Percentiles rank a stretch among this genome's conserved stretches.
These are phyloP conservation scores for Tetraodon nigroviridis DNA, from an alignment of 2,113 vertebrate genomes.

Conservation along the genomic window DNA sequence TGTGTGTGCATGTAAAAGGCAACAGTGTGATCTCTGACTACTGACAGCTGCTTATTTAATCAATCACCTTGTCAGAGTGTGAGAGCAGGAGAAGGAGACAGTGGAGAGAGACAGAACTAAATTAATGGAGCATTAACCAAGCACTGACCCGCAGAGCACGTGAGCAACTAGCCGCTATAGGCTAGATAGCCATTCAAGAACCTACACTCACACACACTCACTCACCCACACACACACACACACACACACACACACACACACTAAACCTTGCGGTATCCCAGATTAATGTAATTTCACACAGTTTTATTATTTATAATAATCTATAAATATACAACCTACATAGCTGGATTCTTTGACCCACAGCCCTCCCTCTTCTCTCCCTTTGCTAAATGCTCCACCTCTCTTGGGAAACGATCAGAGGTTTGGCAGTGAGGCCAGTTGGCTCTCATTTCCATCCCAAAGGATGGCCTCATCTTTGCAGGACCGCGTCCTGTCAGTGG, in stretches of 20 bases:
- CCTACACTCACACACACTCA: background rate
- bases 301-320: no score
- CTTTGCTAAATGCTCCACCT: conserved; percentile 33
- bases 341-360: conserved; percentile 1
- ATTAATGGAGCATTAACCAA: conserved; percentile 99
- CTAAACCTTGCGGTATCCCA: background rate
- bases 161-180: conserved; percentile 72
- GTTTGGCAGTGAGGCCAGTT: conserved; percentile 52
- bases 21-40: conserved; percentile 62
- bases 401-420: conserved; percentile 4
- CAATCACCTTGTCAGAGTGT: conserved; percentile 87
- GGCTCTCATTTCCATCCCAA: conserved; percentile 49
- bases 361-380: conserved; percentile 1
- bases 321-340: no score
- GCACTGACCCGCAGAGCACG: conserved; percentile 92
- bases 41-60: conserved; percentile 95
- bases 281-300: no score
- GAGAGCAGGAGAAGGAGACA: conserved; percentile 73
- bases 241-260: background rate
- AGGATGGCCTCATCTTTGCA: conserved; percentile 41
- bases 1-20: conserved; percentile 40
- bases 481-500: conserved; percentile 44
- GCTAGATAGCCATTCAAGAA: conserved; percentile 57
- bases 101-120: conserved; percentile 89
- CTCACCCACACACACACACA: background rate